Percentiles rank a stretch among this genome's conserved stretches.
phyloP scores from a whole-genome alignment of 2,888 invertebrate genomes.

The Pandemis corylana region DNA sequence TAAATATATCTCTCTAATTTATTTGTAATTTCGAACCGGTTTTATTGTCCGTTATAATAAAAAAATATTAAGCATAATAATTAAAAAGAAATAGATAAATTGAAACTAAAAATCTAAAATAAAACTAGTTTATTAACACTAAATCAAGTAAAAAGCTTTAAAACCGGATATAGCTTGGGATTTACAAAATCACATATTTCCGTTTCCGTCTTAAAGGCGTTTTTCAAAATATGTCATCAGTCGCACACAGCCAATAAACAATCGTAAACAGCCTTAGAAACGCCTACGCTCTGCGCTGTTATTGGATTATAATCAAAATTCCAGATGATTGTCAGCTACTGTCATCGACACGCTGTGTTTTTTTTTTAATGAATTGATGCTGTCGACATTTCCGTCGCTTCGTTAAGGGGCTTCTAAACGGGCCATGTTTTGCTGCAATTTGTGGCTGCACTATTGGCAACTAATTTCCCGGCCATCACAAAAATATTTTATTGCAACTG shows the following conservation, averaged over 20 bases:
- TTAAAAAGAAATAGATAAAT: no score
- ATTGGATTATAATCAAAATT: slow-evolving; percentile 11
- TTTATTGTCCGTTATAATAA: no score
- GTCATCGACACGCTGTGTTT: slow-evolving; percentile 18
- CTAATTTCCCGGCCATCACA: no score
- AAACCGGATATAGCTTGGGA: slow-evolving; percentile 16
- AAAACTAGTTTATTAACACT: no score
- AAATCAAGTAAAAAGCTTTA: neutral
- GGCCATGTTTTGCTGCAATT: no score
- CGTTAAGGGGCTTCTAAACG: no score
- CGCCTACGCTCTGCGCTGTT: slow-evolving; percentile 9
- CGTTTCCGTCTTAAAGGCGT: slow-evolving; percentile 21
- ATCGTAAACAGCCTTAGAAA: neutral
- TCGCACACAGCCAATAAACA: neutral
- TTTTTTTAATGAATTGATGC: neutral
- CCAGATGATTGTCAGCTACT: neutral
- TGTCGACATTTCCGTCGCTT: slow-evolving; percentile 13
- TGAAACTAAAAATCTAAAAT: no score
- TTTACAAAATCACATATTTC: slow-evolving; percentile 11
- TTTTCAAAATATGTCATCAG: neutral
- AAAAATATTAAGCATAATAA: no score
- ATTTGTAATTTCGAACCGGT: no score
- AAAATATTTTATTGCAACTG: no score
- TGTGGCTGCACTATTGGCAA: no score
- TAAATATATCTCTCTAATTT: no score